Conservation (phyloP, 2,888 invertebrate species). For the Morpho achilles region DNA sequence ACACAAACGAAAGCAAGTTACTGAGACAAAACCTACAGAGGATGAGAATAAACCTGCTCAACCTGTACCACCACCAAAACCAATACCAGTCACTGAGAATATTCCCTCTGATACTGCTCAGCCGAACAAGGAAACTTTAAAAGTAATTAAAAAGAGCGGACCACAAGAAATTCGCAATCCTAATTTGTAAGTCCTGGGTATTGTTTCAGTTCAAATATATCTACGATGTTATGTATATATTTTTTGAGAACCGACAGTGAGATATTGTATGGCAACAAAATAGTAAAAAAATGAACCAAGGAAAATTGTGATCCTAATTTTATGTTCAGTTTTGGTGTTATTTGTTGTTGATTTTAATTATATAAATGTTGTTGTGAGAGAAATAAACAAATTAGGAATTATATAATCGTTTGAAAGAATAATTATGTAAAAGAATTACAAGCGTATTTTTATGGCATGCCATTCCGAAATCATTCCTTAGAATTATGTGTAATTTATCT, state of each 20-base stretch:
- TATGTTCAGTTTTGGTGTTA: too few relatives aligned
- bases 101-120: slow-evolving; percentile 75
- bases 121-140: slow-evolving; percentile 75
- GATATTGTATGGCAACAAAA: too few relatives aligned
- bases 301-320: too few relatives aligned
- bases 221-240: slow-evolving; percentile 1
- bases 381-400: too few relatives aligned
- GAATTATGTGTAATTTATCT: background rate
- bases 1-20: slow-evolving; percentile 25
- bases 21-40: background rate
- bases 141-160: slow-evolving; percentile 80
- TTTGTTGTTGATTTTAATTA: too few relatives aligned
- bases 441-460: slow-evolving; percentile 3
- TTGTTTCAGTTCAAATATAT: slow-evolving; percentile 11
- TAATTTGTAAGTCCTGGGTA: slow-evolving; percentile 38
- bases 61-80: slow-evolving; percentile 37
- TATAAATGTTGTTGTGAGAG: too few relatives aligned
- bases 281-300: too few relatives aligned
- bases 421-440: background rate
- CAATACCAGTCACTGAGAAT: slow-evolving; percentile 75
- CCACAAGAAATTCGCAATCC: slow-evolving; percentile 68
- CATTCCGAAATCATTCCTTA: slow-evolving; percentile 18
- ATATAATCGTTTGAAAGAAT: too few relatives aligned
- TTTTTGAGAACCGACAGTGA: background rate
- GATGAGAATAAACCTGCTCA: background rate